Percentiles rank a stretch among this genome's conserved stretches.
phyloP scores from a whole-genome alignment of 2,888 invertebrate species.

The Plagodis pulveraria region DNA sequence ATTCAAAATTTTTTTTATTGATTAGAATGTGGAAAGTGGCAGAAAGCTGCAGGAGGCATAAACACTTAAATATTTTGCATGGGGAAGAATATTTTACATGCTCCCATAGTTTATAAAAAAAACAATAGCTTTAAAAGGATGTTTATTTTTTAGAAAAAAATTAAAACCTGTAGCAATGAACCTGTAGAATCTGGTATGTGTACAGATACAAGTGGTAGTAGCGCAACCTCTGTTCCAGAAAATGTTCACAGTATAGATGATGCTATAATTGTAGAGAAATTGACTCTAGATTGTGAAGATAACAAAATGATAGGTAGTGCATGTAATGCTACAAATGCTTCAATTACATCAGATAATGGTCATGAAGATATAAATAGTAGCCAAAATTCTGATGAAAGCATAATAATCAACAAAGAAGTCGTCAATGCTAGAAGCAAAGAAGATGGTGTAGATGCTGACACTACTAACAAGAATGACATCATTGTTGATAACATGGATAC shows the following conservation, averaged over 20 bases:
- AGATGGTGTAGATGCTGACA: background rate
- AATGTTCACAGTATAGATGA: background rate
- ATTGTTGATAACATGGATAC: slow-evolving; percentile 56
- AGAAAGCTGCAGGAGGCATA: too few species aligned
- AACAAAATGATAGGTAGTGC: background rate
- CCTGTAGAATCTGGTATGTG: background rate
- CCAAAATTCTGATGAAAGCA: background rate
- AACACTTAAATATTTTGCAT: too few species aligned
- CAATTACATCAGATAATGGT: background rate
- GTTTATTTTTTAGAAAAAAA: slow-evolving; percentile 56
- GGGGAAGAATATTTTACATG: too few species aligned
- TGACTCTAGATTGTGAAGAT: background rate
- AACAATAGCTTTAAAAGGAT: too few species aligned
- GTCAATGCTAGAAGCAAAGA: slow-evolving; percentile 16
- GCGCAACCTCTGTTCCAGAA: background rate
- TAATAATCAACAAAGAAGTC: background rate
- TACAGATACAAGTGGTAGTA: slow-evolving; percentile 7
- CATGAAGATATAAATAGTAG: background rate
- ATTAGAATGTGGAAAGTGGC: too few species aligned
- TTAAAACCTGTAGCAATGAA: slow-evolving; percentile 32
- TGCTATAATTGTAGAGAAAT: background rate
- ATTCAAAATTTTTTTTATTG: too few species aligned
- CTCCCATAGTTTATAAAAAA: too few species aligned
- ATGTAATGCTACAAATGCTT: background rate
- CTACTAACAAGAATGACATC: slow-evolving; percentile 28